These are phyloP conservation scores for Lordiphosa collinella DNA, from an alignment of 1,140 invertebrate species.

Conservation along the genomic window DNA sequence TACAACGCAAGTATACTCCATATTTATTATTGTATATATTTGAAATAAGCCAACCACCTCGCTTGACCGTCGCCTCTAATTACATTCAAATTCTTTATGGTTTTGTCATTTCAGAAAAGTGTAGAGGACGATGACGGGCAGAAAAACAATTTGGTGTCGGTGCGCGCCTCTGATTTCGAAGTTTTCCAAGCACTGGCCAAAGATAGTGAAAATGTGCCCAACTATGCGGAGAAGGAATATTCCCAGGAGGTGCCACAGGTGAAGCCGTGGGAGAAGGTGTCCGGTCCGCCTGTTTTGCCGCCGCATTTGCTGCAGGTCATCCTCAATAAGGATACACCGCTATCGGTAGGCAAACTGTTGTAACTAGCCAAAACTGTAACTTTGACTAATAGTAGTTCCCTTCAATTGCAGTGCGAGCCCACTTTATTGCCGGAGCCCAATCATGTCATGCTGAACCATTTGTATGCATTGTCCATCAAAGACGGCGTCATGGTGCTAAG, in stretches of 20 bases:
- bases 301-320: conserved; percentile 99
- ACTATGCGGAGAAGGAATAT: conserved; percentile 89
- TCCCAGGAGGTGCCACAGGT: conserved; percentile 93
- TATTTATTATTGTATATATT: too few relatives aligned
- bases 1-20: too few relatives aligned
- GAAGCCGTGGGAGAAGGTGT: conserved; percentile 94
- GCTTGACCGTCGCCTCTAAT: conserved; percentile 2
- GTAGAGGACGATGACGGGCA: conserved; percentile 92
- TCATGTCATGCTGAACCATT: conserved; percentile 99
- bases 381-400: conserved; percentile 43
- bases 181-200: conserved; percentile 98
- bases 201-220: conserved; percentile 89
- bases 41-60: neutral
- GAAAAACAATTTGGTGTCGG: conserved; percentile 94
- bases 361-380: too few relatives aligned
- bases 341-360: conserved; percentile 82
- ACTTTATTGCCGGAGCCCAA: conserved; percentile 99
- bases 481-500: conserved; percentile 99
- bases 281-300: conserved; percentile 97
- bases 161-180: conserved; percentile 97
- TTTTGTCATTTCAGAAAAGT: conserved; percentile 84
- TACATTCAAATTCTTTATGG: conserved; percentile 27
- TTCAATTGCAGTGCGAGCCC: conserved; percentile 91
- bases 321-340: conserved; percentile 98
- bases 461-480: conserved; percentile 99